Evolutionary conservation across 1,140 invertebrate species (phyloP), one percentile per base, ranked within the genome.

Genomic region (Hylaeus anthracinus): DNA sequence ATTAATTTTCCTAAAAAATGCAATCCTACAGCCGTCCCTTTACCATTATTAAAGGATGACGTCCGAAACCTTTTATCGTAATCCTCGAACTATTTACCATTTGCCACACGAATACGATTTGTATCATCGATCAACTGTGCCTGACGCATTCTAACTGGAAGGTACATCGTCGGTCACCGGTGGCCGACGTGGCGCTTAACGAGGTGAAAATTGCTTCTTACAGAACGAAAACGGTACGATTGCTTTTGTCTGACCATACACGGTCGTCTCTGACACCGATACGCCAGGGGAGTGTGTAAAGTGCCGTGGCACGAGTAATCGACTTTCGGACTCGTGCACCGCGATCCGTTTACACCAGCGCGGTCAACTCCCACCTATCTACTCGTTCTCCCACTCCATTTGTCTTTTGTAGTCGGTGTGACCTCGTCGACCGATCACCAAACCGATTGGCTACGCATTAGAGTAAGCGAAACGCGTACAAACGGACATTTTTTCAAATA

Each of bases 371-470:
- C 58, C 43, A 58, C 37, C n/a, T 45, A 45, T 64, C 45, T 8
- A 26, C 66, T 10, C 55, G 60, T 63, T 64, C 43, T 72, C 61
- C 66, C 63, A 39, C 56, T 45, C 67, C 72, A 45, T 85, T 69
- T 41, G 75, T 69, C 55, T 61, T 75, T 78, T 60, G 55, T 61
- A 39, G 45, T 65, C 67, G 48, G 45, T 60, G 65, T 74, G 79
- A 81, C 64, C 60, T 71, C 82, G 74, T 53, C 55, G 51, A 41
- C 66, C 72, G 79, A 84, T 86, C 79, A 81, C 66, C 69, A 79
- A 82, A 83, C 76, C 64, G 83, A 81, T 86, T 84, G 75, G 83
- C 83, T 69, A 78, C 81, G 84, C 71, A 70, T 72, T 72, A 74
- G 84, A 86, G 84, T 76, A 77, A 86, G 81, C 82, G 84, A 84